Evolutionary conservation across 2,888 invertebrate genomes (phyloP).

Genomic region (Cenopis cana): DNA sequence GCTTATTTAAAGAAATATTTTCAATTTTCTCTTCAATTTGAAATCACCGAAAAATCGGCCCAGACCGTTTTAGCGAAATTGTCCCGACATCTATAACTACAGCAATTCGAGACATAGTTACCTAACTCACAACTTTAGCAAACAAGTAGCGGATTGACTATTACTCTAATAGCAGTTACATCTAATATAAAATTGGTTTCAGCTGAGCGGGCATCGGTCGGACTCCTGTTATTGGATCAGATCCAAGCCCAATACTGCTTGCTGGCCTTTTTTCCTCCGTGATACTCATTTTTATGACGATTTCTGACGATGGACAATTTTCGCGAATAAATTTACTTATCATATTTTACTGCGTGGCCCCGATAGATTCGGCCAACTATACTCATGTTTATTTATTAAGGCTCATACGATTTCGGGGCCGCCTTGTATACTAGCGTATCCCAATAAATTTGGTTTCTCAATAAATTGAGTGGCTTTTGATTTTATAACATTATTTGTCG

Average conservation of each 20-base stretch:
- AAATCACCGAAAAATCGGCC: slow-evolving; percentile 9
- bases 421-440: slow-evolving; percentile 42
- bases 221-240: slow-evolving; percentile 52
- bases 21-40: neutral
- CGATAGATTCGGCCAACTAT: slow-evolving; percentile 57
- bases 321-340: slow-evolving; percentile 65
- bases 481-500: slow-evolving; percentile 27
- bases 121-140: slow-evolving; percentile 50
- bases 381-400: slow-evolving; percentile 74
- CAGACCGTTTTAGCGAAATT: slow-evolving; percentile 20
- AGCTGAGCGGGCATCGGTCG: slow-evolving; percentile 54
- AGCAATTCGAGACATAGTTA: slow-evolving; percentile 33
- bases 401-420: slow-evolving; percentile 51
- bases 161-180: slow-evolving; percentile 54
- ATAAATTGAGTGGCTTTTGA: slow-evolving; percentile 48
- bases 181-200: slow-evolving; percentile 61
- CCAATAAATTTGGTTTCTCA: slow-evolving; percentile 50
- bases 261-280: slow-evolving; percentile 53
- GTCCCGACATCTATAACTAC: slow-evolving; percentile 13
- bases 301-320: slow-evolving; percentile 58
- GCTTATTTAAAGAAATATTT: neutral
- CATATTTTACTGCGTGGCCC: slow-evolving; percentile 62
- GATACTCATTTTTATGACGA: slow-evolving; percentile 57
- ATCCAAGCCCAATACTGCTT: slow-evolving; percentile 50
- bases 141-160: slow-evolving; percentile 51